Conservation (phyloP, 2,113 vertebrate species). For the Eleginops maclovinus region DNA sequence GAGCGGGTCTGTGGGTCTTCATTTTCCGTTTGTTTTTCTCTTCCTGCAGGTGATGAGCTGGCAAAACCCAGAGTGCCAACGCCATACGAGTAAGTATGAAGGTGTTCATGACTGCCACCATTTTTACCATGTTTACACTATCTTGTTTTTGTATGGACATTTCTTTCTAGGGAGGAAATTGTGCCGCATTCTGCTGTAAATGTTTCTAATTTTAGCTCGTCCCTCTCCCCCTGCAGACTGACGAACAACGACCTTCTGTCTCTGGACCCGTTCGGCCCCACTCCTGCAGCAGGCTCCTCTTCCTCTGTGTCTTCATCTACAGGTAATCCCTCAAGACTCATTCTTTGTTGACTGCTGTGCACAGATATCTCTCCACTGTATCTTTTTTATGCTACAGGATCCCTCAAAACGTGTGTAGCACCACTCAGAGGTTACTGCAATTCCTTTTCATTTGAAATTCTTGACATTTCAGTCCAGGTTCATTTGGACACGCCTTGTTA, state of each 20-base stretch:
- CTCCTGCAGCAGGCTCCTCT: constrained; percentile 84
- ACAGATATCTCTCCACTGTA: background rate
- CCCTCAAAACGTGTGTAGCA: background rate
- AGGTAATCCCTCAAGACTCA: constrained; percentile 80
- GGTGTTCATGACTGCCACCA: background rate
- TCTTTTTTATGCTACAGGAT: background rate
- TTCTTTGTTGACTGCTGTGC: background rate
- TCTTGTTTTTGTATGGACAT: background rate
- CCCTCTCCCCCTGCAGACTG: constrained; percentile 76
- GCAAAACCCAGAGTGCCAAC: constrained; percentile 85
- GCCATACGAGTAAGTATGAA: constrained; percentile 84
- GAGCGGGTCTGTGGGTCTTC: background rate
- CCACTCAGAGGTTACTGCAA: background rate
- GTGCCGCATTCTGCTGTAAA: background rate
- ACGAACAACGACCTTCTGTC: constrained; percentile 92
- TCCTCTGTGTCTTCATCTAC: constrained; percentile 85
- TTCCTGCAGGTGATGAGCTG: constrained; percentile 91
- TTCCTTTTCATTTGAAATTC: background rate
- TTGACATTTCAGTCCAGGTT: background rate
- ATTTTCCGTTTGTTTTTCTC: constrained; percentile 46
- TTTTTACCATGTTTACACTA: background rate
- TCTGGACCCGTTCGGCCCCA: constrained; percentile 91
- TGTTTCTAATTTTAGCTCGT: background rate
- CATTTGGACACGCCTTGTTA: background rate
- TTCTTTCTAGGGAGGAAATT: too few relatives aligned